Evolutionary conservation across 1,140 invertebrate species (phyloP), one percentile per base, ranked within the genome.

Genomic region (Lerema accius): DNA sequence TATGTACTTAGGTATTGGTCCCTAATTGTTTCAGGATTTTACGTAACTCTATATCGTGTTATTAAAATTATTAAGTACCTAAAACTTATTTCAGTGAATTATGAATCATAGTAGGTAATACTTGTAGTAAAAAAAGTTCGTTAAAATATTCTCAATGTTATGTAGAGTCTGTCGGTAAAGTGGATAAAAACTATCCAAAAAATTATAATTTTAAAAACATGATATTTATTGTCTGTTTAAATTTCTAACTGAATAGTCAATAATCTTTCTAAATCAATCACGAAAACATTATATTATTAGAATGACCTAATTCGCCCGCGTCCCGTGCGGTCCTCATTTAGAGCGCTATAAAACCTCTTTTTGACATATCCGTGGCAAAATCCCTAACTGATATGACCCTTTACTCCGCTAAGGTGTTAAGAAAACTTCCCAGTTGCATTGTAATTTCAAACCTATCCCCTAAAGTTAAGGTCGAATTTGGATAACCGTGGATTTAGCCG

Each of bases 341-440:
- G 78, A 71, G 55, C 73, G 71, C 71, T 79, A 89, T 89, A 89
- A 89, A 88, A 89, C 73, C 84, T 77, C 77, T 86, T 89, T 79
- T 89, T 89, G 86, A 89, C 86, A 81, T 84, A 86, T 86, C 86
- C 84, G 80, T 86, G 86, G 86, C 86, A 87, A 86, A 89, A 89
- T 81, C 82, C 83, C 83, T 89, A 86, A 89, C 84, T 76, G 84
- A 87, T 89, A 86, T 80, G 82, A 87, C 82, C 83, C 82, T 83
- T 84, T 85, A 80, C 79, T 80, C 75, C 67, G 72, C 73, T 82
- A 84, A 87, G 82, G 86, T 86, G 86, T 89, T 89, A 86, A 86
- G 86, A 81, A 84, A 83, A 68, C 60, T 66, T 10, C 2, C 0
- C 0, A 0, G 0, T 0, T 17, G 0, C 49, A 62, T 6, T 0